Conservation (phyloP, 2,113 vertebrate species). For the Erythrolamprus reginae region DNA sequence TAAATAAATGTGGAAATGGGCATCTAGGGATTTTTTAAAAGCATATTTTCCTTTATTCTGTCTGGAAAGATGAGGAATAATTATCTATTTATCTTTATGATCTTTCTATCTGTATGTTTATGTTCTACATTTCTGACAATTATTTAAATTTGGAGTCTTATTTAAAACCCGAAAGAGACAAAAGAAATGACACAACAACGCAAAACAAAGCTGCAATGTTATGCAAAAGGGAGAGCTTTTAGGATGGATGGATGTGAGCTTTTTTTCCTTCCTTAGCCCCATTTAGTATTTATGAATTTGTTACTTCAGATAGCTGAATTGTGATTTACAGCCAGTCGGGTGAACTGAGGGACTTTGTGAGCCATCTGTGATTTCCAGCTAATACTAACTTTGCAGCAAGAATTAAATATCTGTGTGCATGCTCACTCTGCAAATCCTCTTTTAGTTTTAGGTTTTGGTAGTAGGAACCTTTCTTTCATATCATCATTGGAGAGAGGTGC, state of each 20-base stretch:
- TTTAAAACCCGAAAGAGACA: background rate
- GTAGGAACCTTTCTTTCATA: background rate
- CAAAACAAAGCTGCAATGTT: background rate
- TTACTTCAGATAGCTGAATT: background rate
- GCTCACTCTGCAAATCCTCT: constrained; percentile 1
- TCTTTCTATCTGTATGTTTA: background rate
- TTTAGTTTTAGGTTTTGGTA: constrained; percentile 2
- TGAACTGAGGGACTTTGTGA: background rate
- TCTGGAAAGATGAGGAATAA: background rate
- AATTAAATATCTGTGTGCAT: constrained; percentile 14
- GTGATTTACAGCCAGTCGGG: background rate
- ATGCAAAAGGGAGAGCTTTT: background rate
- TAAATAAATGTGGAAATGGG: background rate
- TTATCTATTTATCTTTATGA: background rate
- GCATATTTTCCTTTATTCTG: background rate
- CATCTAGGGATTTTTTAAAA: background rate
- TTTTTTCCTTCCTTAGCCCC: background rate
- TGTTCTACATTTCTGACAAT: background rate
- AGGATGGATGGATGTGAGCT: background rate
- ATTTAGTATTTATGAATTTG: background rate
- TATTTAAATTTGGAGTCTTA: background rate
- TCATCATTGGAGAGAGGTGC: background rate
- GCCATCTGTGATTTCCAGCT: background rate
- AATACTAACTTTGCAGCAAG: background rate
- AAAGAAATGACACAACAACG: background rate